Conservation (phyloP, 2,888 invertebrate genomes). For the Drosophila diplacantha region DNA sequence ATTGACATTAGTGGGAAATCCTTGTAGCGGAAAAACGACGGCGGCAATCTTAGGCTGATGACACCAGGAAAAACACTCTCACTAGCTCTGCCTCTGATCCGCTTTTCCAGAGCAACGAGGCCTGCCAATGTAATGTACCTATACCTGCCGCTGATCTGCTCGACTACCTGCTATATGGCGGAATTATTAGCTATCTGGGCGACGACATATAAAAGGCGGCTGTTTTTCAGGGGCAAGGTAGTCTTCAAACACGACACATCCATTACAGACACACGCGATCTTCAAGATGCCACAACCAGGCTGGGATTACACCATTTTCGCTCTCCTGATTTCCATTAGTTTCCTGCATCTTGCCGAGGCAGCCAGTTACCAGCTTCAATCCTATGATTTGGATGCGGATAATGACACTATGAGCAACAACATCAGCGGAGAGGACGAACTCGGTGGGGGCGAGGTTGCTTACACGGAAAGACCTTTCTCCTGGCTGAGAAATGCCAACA, state of each 20-base stretch:
- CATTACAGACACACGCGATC: constrained; percentile 51
- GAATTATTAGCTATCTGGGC: constrained; percentile 43
- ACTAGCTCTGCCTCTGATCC: constrained; percentile 32
- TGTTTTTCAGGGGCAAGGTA: constrained; percentile 49
- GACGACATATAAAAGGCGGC: constrained; percentile 57
- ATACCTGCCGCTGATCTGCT: constrained; percentile 26
- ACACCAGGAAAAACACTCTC: constrained; percentile 67
- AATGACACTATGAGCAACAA: constrained; percentile 29
- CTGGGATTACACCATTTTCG: constrained; percentile 40
- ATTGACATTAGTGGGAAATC: constrained; percentile 51
- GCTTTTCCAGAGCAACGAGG: constrained; percentile 62
- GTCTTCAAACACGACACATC: constrained; percentile 54
- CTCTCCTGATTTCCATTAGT: constrained; percentile 25
- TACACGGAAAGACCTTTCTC: constrained; percentile 40
- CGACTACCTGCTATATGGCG: constrained; percentile 49
- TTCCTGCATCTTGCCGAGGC: constrained; percentile 21
- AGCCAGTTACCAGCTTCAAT: constrained; percentile 45
- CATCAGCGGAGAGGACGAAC: constrained; percentile 13
- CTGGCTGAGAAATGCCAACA: constrained; percentile 74
- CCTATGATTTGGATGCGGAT: constrained; percentile 23
- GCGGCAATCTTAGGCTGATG: constrained; percentile 66
- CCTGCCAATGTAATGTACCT: constrained; percentile 42
- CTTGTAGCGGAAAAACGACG: constrained; percentile 59
- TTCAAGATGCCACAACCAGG: constrained; percentile 42
- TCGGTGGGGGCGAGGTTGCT: constrained; percentile 19